Evolutionary conservation across 2,797 vertebrate genomes (phyloP), one percentile per base, ranked within the genome.

Genomic region (Poecilia picta): DNA sequence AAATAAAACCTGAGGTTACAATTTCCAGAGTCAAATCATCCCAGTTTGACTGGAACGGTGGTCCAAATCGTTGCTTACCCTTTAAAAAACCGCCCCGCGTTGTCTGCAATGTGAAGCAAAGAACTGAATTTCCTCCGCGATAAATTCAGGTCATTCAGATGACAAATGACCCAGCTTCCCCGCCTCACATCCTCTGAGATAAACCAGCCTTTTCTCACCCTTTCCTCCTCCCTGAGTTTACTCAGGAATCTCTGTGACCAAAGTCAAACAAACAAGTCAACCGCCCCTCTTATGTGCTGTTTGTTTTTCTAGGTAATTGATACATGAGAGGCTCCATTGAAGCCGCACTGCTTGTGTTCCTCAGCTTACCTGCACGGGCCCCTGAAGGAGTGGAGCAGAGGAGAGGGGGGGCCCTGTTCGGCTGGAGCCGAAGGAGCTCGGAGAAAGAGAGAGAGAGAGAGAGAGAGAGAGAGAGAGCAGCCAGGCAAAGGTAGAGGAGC

Each of bases 251-350:
- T 73, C 46, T 81, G 77, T 82, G 74, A 85, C 86, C 85, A 81
- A 89, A 95, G 91, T 93, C 91, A 94, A 91, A 95, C 90, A 95
- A 95, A 93, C 91, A 93, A 80, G 88, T 85, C 87, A 83, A 94
- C 92, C 85, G 7, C 88, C 85, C 13, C 90, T 93, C 92, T 93
- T 91, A 88, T 51, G 73, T 75, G 79, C 82, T 93, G 94, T 94
- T 95, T 95, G 95, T 93, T 94, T 93, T 93, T 93, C 88, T 79
- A 91, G 91, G 91, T 93, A 91, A 93, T 87, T 92, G 93, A 95
- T 92, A 94, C 89, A 85, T 93, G 84, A 92, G 93, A 89, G 91
- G 87, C 76, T 85, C 84, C 88, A 91, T 89, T 94, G 91, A 95
- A 85, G 41, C 73, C 43, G 81, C 45, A 78, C 80, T 89, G 83